phyloP scores from a whole-genome alignment of 2,888 invertebrate species.

The Panzeria rudis region DNA sequence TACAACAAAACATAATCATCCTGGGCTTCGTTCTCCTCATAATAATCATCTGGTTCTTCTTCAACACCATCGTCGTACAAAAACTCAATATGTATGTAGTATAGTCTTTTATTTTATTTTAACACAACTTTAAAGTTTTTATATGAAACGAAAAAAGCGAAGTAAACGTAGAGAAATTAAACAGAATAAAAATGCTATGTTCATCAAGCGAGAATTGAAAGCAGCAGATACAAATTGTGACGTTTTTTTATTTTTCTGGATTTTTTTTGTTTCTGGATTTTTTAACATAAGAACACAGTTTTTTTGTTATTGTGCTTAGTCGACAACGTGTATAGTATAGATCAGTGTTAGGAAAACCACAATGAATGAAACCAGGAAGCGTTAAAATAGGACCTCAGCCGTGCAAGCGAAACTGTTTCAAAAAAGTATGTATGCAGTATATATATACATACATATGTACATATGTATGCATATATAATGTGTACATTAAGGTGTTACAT shows the following conservation, averaged over 20 bases:
- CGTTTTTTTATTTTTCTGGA: conserved; percentile 26
- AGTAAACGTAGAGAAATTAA: conserved; percentile 55
- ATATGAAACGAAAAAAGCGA: conserved; percentile 40
- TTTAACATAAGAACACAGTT: conserved; percentile 66
- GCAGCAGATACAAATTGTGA: conserved; percentile 32
- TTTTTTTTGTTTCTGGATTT: conserved; percentile 23
- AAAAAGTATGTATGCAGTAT: not conserved
- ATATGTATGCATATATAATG: not conserved
- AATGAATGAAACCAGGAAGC: conserved; percentile 55
- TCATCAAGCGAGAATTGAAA: conserved; percentile 55
- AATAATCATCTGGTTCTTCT: conserved; percentile 45
- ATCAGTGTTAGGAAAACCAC: conserved; percentile 45
- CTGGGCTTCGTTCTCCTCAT: conserved; percentile 2
- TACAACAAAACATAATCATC: conserved; percentile 24
- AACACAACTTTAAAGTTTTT: conserved; percentile 69
- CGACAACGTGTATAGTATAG: conserved; percentile 4
- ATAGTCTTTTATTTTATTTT: conserved; percentile 56
- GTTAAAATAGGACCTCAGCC: conserved; percentile 57
- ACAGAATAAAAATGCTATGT: conserved; percentile 38
- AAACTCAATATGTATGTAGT: conserved; percentile 30
- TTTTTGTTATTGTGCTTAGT: conserved; percentile 26
- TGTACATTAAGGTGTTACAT: no score
- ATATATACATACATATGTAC: not conserved
- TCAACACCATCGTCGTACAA: conserved; percentile 38
- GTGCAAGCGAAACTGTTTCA: conserved; percentile 24